phyloP scores from a whole-genome alignment of 1,140 invertebrate species.

The Bacillus rossius region DNA sequence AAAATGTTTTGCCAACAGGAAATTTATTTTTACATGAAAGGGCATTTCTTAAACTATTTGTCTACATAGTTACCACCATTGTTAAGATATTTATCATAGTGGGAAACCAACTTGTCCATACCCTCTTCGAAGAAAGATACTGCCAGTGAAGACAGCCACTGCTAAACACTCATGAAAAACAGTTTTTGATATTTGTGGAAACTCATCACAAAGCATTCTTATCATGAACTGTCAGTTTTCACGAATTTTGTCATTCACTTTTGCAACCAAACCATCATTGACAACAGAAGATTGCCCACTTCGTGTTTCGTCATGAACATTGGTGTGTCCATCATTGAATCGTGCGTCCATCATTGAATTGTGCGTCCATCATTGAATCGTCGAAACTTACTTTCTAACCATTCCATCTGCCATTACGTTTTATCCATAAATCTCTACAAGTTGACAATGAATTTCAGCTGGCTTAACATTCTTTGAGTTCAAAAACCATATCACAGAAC shows the following conservation, averaged over 20 bases:
- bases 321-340: conserved; percentile 17
- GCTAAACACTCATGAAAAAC: background rate
- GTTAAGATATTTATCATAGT: no score
- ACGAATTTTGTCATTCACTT: conserved; percentile 14
- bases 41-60: no score
- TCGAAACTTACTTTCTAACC: conserved; percentile 20
- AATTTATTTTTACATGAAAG: no score
- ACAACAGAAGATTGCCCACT: no score
- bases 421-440: conserved; percentile 19
- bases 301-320: no score
- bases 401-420: conserved; percentile 16
- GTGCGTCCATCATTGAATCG: conserved; percentile 19
- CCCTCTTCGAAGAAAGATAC: no score
- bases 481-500: conserved; percentile 16
- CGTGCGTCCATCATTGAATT: conserved; percentile 15
- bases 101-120: no score
- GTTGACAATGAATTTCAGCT: conserved; percentile 14
- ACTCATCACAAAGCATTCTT: conserved; percentile 9
- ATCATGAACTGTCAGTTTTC: conserved; percentile 14
- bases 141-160: no score
- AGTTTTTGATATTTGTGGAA: conserved; percentile 8
- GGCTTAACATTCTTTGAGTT: conserved; percentile 15
- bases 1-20: no score
- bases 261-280: no score
- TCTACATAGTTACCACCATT: no score